A percentile compares a stretch with the other conserved stretches of the same genome.
phyloP scores from a whole-genome alignment of 2,797 vertebrate species.

The Allobates femoralis region DNA sequence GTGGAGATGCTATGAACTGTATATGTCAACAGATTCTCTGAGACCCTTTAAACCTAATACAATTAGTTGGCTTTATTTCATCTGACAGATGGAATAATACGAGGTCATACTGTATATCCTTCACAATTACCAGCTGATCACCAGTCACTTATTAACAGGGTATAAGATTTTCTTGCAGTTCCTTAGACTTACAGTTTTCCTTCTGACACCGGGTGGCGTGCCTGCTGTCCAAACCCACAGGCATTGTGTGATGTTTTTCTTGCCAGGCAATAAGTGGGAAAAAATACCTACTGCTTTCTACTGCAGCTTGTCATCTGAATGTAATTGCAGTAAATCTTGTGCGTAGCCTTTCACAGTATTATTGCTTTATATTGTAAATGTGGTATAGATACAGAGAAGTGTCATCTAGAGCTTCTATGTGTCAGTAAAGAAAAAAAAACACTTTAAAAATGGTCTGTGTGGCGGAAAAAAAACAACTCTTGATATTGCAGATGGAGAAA shows the following conservation, averaged over 20 bases:
- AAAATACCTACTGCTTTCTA: constrained; percentile 2
- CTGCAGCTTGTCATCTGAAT: not conserved
- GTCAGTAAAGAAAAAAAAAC: no score
- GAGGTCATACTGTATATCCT: not conserved
- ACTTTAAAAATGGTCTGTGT: no score
- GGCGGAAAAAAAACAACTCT: no score
- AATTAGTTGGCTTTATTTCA: not conserved
- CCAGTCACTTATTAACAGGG: not conserved
- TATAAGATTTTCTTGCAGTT: not conserved
- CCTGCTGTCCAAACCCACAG: constrained; percentile 21
- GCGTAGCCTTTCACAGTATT: not conserved
- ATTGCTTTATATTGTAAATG: not conserved
- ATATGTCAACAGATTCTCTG: not conserved
- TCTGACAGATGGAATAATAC: constrained; percentile 14
- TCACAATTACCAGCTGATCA: not conserved
- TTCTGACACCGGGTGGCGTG: constrained; percentile 7
- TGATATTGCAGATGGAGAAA: no score
- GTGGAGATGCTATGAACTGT: not conserved
- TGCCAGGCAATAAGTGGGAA: not conserved
- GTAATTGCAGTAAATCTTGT: not conserved
- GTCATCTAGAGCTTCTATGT: no score
- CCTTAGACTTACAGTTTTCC: not conserved
- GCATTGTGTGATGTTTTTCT: constrained; percentile 14
- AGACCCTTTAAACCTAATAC: not conserved
- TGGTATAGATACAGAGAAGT: no score